phyloP scores from a whole-genome alignment of 2,888 invertebrate genomes.

The Nymphalis polychloros region DNA sequence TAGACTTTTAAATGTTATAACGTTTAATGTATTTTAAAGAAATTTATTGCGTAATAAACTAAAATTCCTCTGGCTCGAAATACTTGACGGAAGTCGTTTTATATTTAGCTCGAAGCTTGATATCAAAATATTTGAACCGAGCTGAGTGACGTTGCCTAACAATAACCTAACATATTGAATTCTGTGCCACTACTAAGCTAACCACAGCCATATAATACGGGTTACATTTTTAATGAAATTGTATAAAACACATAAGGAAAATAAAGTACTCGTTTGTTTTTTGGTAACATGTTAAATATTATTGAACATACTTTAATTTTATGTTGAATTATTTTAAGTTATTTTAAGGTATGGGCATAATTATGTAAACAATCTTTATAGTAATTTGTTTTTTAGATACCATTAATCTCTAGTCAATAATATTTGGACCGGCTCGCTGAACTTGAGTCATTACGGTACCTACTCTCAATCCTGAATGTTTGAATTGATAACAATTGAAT shows the following conservation, averaged over 20 bases:
- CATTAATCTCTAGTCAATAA: no score
- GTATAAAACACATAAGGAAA: background rate
- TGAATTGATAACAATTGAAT: no score
- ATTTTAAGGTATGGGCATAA: no score
- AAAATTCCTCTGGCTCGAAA: slow-evolving; percentile 35
- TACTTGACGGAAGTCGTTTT: slow-evolving; percentile 41
- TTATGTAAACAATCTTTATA: no score
- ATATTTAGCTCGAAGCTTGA: slow-evolving; percentile 36
- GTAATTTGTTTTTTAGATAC: no score
- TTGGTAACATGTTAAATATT: no score
- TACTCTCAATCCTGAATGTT: no score
- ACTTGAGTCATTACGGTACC: no score
- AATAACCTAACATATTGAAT: slow-evolving; percentile 4
- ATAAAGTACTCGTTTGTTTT: background rate
- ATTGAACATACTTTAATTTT: no score
- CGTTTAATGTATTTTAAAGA: slow-evolving; percentile 35
- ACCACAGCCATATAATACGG: background rate
- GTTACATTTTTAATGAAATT: background rate
- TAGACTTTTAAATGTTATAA: slow-evolving; percentile 29
- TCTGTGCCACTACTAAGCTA: background rate
- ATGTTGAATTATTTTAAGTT: no score
- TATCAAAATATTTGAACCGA: slow-evolving; percentile 35
- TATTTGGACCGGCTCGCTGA: no score
- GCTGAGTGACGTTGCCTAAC: slow-evolving; percentile 25
- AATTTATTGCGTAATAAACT: slow-evolving; percentile 43